These are phyloP conservation scores for Mungos mungo DNA, from an alignment of 2,113 vertebrate genomes.

Conservation along the genomic window DNA sequence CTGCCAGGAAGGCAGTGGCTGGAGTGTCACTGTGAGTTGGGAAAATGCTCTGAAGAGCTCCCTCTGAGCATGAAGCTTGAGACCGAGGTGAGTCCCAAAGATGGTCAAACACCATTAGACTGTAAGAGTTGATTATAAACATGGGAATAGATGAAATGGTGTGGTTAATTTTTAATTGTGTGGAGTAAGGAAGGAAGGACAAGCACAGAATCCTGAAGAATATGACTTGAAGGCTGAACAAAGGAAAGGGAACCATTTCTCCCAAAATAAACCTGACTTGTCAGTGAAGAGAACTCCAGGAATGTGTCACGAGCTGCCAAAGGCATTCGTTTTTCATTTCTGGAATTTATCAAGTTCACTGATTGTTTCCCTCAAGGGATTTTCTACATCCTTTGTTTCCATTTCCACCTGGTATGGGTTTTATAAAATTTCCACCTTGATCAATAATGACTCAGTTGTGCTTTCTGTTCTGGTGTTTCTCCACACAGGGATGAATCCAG, in stretches of 20 bases:
- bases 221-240: background rate
- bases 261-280: background rate
- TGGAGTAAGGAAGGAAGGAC: background rate
- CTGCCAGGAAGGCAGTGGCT: background rate
- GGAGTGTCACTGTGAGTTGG: background rate
- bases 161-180: background rate
- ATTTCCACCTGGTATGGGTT: background rate
- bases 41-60: background rate
- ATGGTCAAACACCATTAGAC: background rate
- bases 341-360: background rate
- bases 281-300: background rate
- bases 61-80: background rate
- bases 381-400: background rate
- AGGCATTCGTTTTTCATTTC: background rate
- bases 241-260: background rate
- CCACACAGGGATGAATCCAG: background rate
- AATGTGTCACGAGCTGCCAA: background rate
- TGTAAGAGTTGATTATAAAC: background rate
- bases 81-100: background rate
- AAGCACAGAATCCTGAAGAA: background rate
- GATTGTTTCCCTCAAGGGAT: background rate
- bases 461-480: background rate
- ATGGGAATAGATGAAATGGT: background rate
- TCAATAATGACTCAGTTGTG: background rate
- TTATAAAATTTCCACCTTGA: background rate